Evolutionary conservation across 2,888 invertebrate genomes (phyloP), one percentile per base, ranked within the genome.

Genomic region (Kryphioiulus occultus): DNA sequence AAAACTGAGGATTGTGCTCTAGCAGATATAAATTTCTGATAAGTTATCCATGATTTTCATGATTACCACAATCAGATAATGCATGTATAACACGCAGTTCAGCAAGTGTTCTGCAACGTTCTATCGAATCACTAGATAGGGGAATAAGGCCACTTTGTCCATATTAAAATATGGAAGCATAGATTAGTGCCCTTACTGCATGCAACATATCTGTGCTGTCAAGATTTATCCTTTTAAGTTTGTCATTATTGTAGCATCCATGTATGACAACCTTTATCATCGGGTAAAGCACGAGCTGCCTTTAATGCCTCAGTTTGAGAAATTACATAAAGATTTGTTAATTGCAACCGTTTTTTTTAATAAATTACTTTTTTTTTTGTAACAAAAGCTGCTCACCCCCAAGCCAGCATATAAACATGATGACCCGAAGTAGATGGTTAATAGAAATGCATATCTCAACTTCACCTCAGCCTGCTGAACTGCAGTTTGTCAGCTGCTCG

Each of bases 361-460:
- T 47, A 17, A 47, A 47, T 47, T 47, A 59, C 7, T 59, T 59
- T 59, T 59, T 35, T 59, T 59, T 59, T 59, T 7, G 2, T 59
- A 59, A 59, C 53, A 59, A 59, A 59, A 47, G 17, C 17, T 59
- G n/a, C n/a, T n/a, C n/a, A 59, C 53, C 19, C n/a, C 17, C n/a
- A 59, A 59, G 53, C n/a, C n/a, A 15, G 3, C n/a, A 59, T 59
- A 59, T 59, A 59, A 59, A 3, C 17, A 59, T 59, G 53, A 59
- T 59, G 53, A 7, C 17, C 19, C 5, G 53, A 7, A n/a, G 53
- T n/a, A 12, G 44, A 59, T 59, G 44, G 17, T 44, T 44, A 44
- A 44, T 44, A 44, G 44, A 44, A n/a, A 59, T 59, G 53, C 53
- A 59, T 59, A 59, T 59, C 53, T 59, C 53, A n/a, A 59, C 53